Evolutionary conservation across 2,113 vertebrate genomes (phyloP).

Genomic region (Gasterosteus nipponicus): DNA sequence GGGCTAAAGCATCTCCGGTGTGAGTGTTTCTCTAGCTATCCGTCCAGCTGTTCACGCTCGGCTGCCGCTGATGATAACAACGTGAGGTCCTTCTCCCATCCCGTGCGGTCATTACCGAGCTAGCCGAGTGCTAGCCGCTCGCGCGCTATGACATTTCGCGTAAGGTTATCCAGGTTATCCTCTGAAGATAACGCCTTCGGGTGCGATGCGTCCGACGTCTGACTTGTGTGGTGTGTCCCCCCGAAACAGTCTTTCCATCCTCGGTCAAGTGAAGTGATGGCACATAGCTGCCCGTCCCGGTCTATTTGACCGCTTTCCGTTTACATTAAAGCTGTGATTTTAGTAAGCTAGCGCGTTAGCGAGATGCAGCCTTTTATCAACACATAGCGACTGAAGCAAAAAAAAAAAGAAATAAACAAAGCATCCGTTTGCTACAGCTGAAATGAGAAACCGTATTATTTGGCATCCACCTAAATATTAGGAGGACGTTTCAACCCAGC

Average conservation of each 20-base stretch:
- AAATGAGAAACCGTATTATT: conserved; percentile 6
- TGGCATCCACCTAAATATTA: conserved; percentile 49
- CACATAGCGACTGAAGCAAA: conserved; percentile 23
- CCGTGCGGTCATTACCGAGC: conserved; percentile 60
- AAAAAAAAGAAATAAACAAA: background rate
- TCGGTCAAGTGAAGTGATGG: conserved; percentile 53
- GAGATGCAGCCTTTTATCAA: conserved; percentile 34
- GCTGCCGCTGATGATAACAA: conserved; percentile 54
- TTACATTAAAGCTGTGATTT: conserved; percentile 57
- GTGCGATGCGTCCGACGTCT: conserved; percentile 49
- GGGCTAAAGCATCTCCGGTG: conserved; percentile 72
- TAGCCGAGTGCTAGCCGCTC: conserved; percentile 75
- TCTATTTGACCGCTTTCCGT: conserved; percentile 59
- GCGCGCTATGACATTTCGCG: conserved; percentile 78
- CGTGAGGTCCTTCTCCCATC: conserved; percentile 70
- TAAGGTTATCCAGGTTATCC: conserved; percentile 81
- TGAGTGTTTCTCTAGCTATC: conserved; percentile 61
- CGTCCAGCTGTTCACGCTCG: conserved; percentile 64
- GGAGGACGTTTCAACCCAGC: conserved; percentile 43
- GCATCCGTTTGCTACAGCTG: background rate
- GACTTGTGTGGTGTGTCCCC: conserved; percentile 34
- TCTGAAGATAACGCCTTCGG: conserved; percentile 59
- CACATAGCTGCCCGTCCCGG: conserved; percentile 47
- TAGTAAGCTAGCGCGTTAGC: conserved; percentile 62
- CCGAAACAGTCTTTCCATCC: conserved; percentile 64